Evolutionary conservation across 2,113 vertebrate genomes (phyloP), one percentile per base, ranked within the genome.

Genomic region (Pangasianodon gigas): DNA sequence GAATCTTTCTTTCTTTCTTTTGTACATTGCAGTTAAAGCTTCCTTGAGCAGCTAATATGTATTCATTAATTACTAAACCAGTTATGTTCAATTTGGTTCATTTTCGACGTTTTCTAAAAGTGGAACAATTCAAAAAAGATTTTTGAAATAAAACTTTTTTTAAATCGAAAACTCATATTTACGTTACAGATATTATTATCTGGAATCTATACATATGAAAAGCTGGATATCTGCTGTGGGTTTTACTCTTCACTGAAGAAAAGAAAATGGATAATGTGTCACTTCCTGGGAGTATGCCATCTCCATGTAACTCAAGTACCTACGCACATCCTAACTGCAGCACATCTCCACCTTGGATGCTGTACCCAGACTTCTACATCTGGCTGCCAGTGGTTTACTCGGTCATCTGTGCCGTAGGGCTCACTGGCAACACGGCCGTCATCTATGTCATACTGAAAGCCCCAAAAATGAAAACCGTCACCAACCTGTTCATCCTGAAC

Each of bases 401-500:
- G 0, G 92, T 97, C 0, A 98, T 97, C 91, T 97, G 97, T 3
- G 97, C 97, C 0, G 96, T 97, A 81, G 97, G 97, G 16, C 95
- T 98, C 88, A 97, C 96, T 0, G 97, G 97, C 21, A 98, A 98
- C 94, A 97, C 96, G 0, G 97, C 97, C 0, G 97, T 98, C 91
- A 98, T 98, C 93, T 98, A 97, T 0, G 96, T 98, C 60, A 97
- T 98, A 92, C 96, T 98, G 77, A 98, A 97, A 93, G 97, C 96
- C 0, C 97, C 98, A 32, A 98, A 97, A 93, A 98, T 98, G 97
- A 98, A 97, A 89, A 98, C 97, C 0, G 97, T 98, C 7, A 98
- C 97, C 81, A 97, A 98, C 13, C 97, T 98, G 96, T 98, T 98
- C 92, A 97, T 97, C 91, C 94, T 99, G 77, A 99, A 98, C 94